These are phyloP conservation scores for Excalfactoria chinensis DNA, from an alignment of 2,113 vertebrate species.

Conservation along the genomic window DNA sequence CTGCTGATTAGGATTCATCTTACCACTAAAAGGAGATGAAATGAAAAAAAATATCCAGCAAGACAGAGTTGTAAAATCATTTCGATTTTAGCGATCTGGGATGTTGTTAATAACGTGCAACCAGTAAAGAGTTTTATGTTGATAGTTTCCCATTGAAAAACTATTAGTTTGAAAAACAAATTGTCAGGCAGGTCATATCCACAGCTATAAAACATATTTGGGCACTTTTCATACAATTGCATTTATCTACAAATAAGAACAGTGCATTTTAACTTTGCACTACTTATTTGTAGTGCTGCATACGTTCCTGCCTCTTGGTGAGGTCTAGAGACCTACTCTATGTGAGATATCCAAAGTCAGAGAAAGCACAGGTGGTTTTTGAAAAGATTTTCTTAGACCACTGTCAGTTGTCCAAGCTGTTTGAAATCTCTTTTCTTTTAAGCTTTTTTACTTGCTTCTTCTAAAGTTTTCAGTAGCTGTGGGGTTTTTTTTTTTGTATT, in stretches of 20 bases:
- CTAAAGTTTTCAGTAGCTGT: conserved; percentile 34
- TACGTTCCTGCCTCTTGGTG: background rate
- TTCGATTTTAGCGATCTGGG: conserved; percentile 13
- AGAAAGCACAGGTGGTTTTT: conserved; percentile 39
- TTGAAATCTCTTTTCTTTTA: conserved; percentile 58
- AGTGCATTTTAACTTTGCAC: background rate
- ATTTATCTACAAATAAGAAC: conserved; percentile 13
- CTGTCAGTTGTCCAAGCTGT: conserved; percentile 36
- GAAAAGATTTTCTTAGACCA: conserved; percentile 41
- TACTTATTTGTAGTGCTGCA: background rate
- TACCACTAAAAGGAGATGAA: conserved; percentile 17
- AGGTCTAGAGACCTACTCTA: background rate
- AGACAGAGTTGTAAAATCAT: background rate
- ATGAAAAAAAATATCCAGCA: background rate
- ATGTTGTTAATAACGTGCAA: background rate
- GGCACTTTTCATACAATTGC: conserved; percentile 22
- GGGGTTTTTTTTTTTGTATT: background rate
- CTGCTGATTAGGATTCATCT: conserved; percentile 22
- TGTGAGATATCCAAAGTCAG: background rate
- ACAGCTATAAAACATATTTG: conserved; percentile 20
- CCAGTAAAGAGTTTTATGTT: conserved; percentile 43
- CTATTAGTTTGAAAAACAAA: conserved; percentile 50
- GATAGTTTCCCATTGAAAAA: conserved; percentile 41
- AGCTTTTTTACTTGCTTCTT: conserved; percentile 43
- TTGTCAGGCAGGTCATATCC: conserved; percentile 40